These are phyloP conservation scores for Mionectes macconnelli DNA, from an alignment of 2,113 vertebrate genomes.

Conservation along the genomic window DNA sequence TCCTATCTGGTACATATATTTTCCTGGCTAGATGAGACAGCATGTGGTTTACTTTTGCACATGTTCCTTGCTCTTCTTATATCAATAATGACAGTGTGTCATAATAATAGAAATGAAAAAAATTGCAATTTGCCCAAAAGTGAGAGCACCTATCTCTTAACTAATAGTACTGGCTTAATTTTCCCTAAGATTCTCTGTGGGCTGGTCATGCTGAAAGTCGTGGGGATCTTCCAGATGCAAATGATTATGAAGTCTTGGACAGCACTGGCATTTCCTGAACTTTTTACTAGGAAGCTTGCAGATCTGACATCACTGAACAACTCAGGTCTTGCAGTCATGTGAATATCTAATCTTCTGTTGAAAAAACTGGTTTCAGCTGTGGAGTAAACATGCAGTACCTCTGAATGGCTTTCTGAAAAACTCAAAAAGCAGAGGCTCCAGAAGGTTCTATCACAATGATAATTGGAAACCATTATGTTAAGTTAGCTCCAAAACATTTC, in stretches of 20 bases:
- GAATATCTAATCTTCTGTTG: not conserved
- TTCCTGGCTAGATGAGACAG: conserved; percentile 54
- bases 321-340: not conserved
- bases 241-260: not conserved
- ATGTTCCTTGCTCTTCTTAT: conserved; percentile 58
- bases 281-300: not conserved
- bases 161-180: not conserved
- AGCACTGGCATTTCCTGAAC: not conserved
- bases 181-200: not conserved
- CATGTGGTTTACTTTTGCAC: conserved; percentile 50
- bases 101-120: conserved; percentile 44
- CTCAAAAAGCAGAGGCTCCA: not conserved
- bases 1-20: conserved; percentile 46
- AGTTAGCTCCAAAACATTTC: not conserved
- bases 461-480: not conserved
- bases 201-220: not conserved
- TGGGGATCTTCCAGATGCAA: not conserved
- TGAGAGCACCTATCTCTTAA: not conserved
- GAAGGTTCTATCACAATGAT: not conserved
- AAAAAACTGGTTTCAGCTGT: not conserved
- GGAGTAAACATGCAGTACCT: not conserved
- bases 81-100: conserved; percentile 52
- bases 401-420: not conserved
- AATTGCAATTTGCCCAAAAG: not conserved
- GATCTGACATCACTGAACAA: not conserved